phyloP scores from a whole-genome alignment of 2,113 vertebrate species.

The Malurus cyaneus region DNA sequence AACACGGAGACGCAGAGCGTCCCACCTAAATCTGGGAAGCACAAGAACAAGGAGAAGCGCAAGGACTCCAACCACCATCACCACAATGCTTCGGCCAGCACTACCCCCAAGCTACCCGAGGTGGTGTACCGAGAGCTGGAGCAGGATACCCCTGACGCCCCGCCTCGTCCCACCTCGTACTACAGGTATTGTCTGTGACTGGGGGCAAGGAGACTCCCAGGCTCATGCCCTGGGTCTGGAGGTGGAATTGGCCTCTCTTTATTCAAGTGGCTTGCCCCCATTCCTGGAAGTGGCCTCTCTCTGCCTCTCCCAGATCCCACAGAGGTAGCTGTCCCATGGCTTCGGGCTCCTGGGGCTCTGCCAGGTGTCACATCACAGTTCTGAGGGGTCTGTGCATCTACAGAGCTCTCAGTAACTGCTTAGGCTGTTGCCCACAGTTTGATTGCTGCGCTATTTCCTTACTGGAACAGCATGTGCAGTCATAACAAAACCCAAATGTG shows the following conservation, averaged over 20 bases:
- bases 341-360: not conserved
- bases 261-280: rapidly evolving
- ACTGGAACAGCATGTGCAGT: rapidly evolving
- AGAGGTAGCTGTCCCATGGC: not conserved
- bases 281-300: not conserved
- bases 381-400: rapidly evolving
- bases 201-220: not conserved
- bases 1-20: slow-evolving; percentile 82
- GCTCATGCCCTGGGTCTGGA: not conserved
- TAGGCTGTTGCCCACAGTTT: not conserved
- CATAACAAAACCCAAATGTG: rapidly evolving
- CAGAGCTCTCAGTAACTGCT: not conserved
- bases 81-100: slow-evolving; percentile 83
- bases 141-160: slow-evolving; percentile 91
- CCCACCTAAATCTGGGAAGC: slow-evolving; percentile 92
- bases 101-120: slow-evolving; percentile 92
- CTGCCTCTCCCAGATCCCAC: rapidly evolving
- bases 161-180: slow-evolving; percentile 89
- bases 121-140: slow-evolving; percentile 95
- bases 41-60: slow-evolving; percentile 97
- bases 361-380: not conserved
- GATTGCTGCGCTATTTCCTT: rapidly evolving
- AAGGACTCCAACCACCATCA: slow-evolving; percentile 90
- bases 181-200: slow-evolving; percentile 81
- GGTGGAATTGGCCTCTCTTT: rapidly evolving